Conservation (phyloP, 2,888 invertebrate species). For the Thecophora atra region DNA sequence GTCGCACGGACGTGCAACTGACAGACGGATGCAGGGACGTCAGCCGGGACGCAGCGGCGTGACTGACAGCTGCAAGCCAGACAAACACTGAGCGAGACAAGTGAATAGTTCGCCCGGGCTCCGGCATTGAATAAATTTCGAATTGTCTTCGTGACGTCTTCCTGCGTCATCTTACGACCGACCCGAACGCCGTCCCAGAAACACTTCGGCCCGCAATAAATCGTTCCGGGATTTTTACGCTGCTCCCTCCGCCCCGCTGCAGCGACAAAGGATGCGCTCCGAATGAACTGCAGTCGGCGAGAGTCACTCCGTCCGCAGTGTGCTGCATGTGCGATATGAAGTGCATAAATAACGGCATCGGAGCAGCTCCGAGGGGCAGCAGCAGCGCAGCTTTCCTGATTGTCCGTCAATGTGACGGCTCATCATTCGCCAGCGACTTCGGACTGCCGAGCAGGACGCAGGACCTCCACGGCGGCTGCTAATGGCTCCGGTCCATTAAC, state of each 20-base stretch:
- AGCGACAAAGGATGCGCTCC: background rate
- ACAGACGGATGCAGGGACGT: conserved; percentile 61
- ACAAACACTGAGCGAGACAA: conserved; percentile 30
- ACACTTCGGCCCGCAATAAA: conserved; percentile 1
- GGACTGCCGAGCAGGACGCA: too few species aligned
- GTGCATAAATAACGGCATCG: too few species aligned
- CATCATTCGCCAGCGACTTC: background rate
- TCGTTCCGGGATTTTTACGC: background rate
- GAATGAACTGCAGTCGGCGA: background rate
- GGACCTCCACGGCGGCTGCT: conserved; percentile 44
- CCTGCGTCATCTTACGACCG: conserved; percentile 23
- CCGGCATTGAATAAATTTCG: conserved; percentile 37
- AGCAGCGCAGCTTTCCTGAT: too few species aligned
- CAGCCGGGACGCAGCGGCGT: conserved; percentile 43
- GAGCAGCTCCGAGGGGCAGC: too few species aligned
- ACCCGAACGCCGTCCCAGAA: background rate
- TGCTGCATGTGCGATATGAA: too few species aligned
- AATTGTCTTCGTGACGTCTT: conserved; percentile 40
- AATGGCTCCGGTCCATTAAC: conserved; percentile 65
- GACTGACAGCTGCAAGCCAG: conserved; percentile 21
- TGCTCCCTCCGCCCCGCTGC: background rate
- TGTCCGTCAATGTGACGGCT: too few species aligned
- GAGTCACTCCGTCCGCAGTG: too few species aligned
- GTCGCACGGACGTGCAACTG: conserved; percentile 63
- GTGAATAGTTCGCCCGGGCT: conserved; percentile 42